Percentiles rank a stretch among this genome's conserved stretches.
These are phyloP conservation scores for Oscheius sp. DNA, from an alignment of 2,888 invertebrate genomes.

Conservation along the genomic window DNA sequence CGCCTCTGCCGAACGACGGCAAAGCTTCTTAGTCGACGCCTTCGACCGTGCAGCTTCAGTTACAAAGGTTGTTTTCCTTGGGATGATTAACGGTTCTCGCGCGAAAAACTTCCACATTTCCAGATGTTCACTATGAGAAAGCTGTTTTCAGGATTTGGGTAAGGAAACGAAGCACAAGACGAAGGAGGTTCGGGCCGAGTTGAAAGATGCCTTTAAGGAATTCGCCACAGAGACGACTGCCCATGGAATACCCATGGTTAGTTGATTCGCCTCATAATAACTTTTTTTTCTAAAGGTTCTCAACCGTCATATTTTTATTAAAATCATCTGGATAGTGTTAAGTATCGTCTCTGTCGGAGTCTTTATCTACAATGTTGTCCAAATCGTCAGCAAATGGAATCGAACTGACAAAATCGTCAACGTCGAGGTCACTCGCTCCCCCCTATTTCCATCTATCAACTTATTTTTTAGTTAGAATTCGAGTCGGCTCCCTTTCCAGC, in stretches of 20 bases:
- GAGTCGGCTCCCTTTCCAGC: constrained; percentile 66
- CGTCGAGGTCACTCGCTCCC: constrained; percentile 60
- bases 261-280: background rate
- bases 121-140: background rate
- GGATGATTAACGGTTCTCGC: background rate
- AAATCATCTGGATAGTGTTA: constrained; percentile 52
- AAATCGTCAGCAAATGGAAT: constrained; percentile 59
- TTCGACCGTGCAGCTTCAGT: constrained; percentile 8
- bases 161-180: constrained; percentile 14
- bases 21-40: constrained; percentile 7
- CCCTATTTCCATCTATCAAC: background rate
- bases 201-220: constrained; percentile 12
- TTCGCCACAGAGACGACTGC: constrained; percentile 44
- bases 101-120: background rate
- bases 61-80: constrained; percentile 21
- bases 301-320: constrained; percentile 19
- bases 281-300: background rate
- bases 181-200: constrained; percentile 2
- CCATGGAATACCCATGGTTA: constrained; percentile 51
- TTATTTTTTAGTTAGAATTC: constrained; percentile 62
- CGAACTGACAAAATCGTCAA: constrained; percentile 66
- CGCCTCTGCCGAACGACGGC: background rate
- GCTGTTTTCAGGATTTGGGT: constrained; percentile 26
- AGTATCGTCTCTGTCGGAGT: constrained; percentile 41
- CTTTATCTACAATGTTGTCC: constrained; percentile 43